These are phyloP conservation scores for Helicoverpa armigera DNA, from an alignment of 1,140 invertebrate genomes.

Conservation along the genomic window DNA sequence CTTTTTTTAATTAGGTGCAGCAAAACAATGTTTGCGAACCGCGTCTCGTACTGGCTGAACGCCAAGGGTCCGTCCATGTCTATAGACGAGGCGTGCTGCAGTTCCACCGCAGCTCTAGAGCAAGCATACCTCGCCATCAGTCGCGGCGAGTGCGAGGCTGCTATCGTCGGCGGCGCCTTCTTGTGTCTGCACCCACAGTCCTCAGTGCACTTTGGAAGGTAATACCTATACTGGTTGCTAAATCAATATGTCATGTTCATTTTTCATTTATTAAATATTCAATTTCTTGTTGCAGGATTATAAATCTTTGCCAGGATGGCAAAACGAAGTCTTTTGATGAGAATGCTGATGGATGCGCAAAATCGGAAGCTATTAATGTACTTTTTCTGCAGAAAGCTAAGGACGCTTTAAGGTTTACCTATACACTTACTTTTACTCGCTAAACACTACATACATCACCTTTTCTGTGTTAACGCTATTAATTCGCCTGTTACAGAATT, in stretches of 20 bases:
- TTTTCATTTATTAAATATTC: too few species aligned
- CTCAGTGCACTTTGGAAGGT: slow-evolving; percentile 93
- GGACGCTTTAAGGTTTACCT: slow-evolving; percentile 87
- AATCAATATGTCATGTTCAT: too few species aligned
- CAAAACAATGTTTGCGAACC: slow-evolving; percentile 81
- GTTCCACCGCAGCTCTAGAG: slow-evolving; percentile 94
- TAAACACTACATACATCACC: too few species aligned
- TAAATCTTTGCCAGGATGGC: slow-evolving; percentile 91
- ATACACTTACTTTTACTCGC: slow-evolving; percentile 75
- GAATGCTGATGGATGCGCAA: slow-evolving; percentile 90
- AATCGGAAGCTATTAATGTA: slow-evolving; percentile 91
- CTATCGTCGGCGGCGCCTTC: slow-evolving; percentile 95
- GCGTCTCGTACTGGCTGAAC: slow-evolving; percentile 67
- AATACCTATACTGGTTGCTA: slow-evolving; percentile 33
- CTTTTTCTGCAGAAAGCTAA: slow-evolving; percentile 93
- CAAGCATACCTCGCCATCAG: slow-evolving; percentile 93
- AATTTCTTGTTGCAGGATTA: slow-evolving; percentile 74
- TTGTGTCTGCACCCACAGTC: slow-evolving; percentile 95
- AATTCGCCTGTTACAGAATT: slow-evolving; percentile 75
- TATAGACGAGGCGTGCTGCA: slow-evolving; percentile 96
- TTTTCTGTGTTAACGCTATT: too few species aligned
- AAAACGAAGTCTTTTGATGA: slow-evolving; percentile 94
- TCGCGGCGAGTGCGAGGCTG: slow-evolving; percentile 93
- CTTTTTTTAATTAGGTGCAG: too few species aligned
- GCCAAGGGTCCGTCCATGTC: slow-evolving; percentile 92